Evolutionary conservation across 2,888 invertebrate genomes (phyloP), one percentile per base, ranked within the genome.

Genomic region (Geophilus truncorum): DNA sequence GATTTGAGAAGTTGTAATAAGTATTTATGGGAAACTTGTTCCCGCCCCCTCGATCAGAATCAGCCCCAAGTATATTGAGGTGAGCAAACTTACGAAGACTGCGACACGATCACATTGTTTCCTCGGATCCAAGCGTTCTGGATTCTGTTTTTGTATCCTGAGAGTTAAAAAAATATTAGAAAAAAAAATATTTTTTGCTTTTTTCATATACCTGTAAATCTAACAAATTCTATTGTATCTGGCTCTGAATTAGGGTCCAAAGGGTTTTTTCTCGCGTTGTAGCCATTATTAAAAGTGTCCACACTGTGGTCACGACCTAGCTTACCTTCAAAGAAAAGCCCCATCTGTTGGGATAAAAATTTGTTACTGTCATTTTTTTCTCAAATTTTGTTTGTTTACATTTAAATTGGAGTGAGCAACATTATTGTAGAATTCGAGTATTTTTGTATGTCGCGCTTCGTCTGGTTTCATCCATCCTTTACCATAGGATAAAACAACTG

Each of bases 361-460:
- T 32, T 23, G n/a, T 40, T 12, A 7, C n/a, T 40, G n/a, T 10
- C 12, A 40, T 40, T 0, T 34, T 40, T 40, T 12, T 40, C 4
- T 10, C n/a, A 12, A 40, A 75, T 75, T 75, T 62, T 23, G 6
- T 4, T 62, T 62, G 32, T 2, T 77, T 78, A 81, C 81, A 51
- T 78, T 81, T 21, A 32, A 28, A 18, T 81, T 81, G 21, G 84
- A 84, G 80, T 84, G 84, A 9, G 84, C 84, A 0, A 81, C 82
- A 81, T 84, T 84, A 62, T 84, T 84, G 32, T 30, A 78, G 80
- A 84, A 84, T 79, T 82, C 79, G 1, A 82, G 82, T 34, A 84
- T 83, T n/a, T 82, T 82, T 6, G 83, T 84, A n/a, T 83, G 81
- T 21, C 70, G 1, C 1, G 81, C 78, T 79, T 81, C 79, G 57